These are phyloP conservation scores for Pocota personata DNA, from an alignment of 2,888 invertebrate species.

Conservation along the genomic window DNA sequence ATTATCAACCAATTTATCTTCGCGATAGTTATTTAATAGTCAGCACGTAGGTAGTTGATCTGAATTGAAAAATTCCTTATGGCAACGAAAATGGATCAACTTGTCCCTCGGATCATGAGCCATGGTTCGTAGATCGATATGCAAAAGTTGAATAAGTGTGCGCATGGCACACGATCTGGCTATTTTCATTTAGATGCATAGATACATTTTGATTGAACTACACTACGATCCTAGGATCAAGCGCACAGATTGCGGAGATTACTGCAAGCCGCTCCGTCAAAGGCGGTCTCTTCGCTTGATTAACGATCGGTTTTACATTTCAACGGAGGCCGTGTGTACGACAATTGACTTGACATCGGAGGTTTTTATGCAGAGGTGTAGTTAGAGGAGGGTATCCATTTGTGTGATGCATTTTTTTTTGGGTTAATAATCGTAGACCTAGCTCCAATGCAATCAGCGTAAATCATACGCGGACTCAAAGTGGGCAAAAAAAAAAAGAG, in stretches of 20 bases:
- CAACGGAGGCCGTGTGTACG: slow-evolving; percentile 43
- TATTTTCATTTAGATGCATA: neutral
- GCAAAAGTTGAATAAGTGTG: slow-evolving; percentile 34
- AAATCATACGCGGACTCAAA: slow-evolving; percentile 49
- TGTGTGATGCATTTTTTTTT: neutral
- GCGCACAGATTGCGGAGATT: slow-evolving; percentile 36
- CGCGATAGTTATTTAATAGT: slow-evolving; percentile 72
- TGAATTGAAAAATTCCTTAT: slow-evolving; percentile 69
- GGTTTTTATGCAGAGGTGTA: neutral
- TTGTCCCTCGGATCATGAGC: slow-evolving; percentile 58
- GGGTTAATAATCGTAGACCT: slow-evolving; percentile 25
- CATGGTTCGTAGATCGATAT: slow-evolving; percentile 24
- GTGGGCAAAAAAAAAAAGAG: neutral
- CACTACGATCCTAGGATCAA: slow-evolving; percentile 49
- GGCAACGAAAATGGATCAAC: slow-evolving; percentile 70
- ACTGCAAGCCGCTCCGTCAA: slow-evolving; percentile 45
- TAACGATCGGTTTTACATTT: slow-evolving; percentile 60
- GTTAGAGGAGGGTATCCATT: slow-evolving; percentile 23
- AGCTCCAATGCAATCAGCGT: slow-evolving; percentile 53
- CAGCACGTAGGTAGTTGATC: slow-evolving; percentile 73
- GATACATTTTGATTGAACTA: slow-evolving; percentile 21
- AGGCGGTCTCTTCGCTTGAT: slow-evolving; percentile 65
- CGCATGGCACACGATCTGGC: slow-evolving; percentile 49
- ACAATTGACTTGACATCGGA: slow-evolving; percentile 53
- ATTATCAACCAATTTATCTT: slow-evolving; percentile 72